Base-by-base conservation (phyloP, 1,140 invertebrate species). In the Glomeris maerens region DNA sequence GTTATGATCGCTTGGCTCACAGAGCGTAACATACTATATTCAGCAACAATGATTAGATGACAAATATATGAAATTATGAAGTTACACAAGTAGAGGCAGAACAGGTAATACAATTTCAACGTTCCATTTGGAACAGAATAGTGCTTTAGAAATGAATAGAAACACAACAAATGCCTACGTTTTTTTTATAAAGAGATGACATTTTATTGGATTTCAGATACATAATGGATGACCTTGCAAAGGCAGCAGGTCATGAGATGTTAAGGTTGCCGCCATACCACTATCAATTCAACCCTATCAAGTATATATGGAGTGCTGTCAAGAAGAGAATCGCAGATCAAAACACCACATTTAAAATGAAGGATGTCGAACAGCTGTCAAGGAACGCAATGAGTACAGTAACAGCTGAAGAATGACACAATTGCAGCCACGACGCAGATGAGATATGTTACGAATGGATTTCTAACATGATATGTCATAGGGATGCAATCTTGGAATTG, bases 251-350 rank as follows among this genome's bases (percentile, higher is more conserved):
- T 27, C 42, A 60, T 31, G 42, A 29, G 28, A 53, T 64, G 20
- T 29, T 62, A 17, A 45, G 62, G 38, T 45, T 66, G 25, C 64
- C 66, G 29, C 64, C 62, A 10, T 65, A 66, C 52, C 64, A 69
- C 51, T 58, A 52, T 39, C 58, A 67, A 41, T 48, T 64, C 1
- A 68, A 67, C 52, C 62, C 65, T 0, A 66, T 66, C 5, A 64
- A 68, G 52, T 29, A 61, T 3, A 52, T 65, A 22, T 65, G 63
- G 64, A 57, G 46, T n/a, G 38, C 57, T 22, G 51, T 59, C 5
- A 65, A 67, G 56, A 51, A 53, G n/a, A 54, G 57, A 39, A 59
- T 63, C n/a, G 14, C 14, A 49, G 23, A 40, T 14, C 17, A 51
- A 39, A 47, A 47, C 38, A 51, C n/a, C 13, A 39, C 44, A 14